Evolutionary conservation across 2,113 vertebrate genomes (phyloP), one percentile per base, ranked within the genome.

Genomic region (Callithrix jacchus): DNA sequence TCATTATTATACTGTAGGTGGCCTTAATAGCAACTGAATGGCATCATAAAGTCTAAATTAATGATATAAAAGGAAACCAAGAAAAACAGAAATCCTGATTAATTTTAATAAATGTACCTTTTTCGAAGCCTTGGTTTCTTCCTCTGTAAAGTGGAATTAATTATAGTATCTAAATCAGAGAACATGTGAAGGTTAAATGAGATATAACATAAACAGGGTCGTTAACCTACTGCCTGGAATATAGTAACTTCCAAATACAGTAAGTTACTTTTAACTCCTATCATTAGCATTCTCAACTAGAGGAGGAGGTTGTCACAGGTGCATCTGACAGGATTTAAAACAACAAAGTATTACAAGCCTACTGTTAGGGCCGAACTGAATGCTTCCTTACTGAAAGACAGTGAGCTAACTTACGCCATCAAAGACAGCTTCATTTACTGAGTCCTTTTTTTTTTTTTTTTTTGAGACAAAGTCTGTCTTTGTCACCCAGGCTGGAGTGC

Each of bases 31-130:
- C 21, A 30, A 84, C 25, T 93, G 12, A 93, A 64, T 87, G 23
- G 4, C 37, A 32, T 89, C 40, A 18, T 74, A 70, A 92, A 93
- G 82, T 90, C 30, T 87, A 79, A 92, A 89, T 84, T 79, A 68
- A 71, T 42, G 16, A 49, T 54, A 8, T 66, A 81, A 95, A 95
- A 91, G 64, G 20, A 87, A 96, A 93, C 25, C 40, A 89, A 66
- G 91, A 61, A 37, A 61, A 52, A 42, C 27, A 56, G 56, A 95
- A 90, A 91, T 71, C 2, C 23, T 83, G 2, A 84, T 74, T 85
- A 35, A 56, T 70, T 90, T 84, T 83, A 91, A 84, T 76, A 79
- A 83, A 21, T 73, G 13, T 1, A 11, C 20, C 2, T 81, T 49
- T 88, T 52, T 84, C 18, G 32, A 49, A 74, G 4, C 5, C 49